Base-by-base conservation (phyloP, 2,888 invertebrate species). In the Drosophila algonquin region DNA sequence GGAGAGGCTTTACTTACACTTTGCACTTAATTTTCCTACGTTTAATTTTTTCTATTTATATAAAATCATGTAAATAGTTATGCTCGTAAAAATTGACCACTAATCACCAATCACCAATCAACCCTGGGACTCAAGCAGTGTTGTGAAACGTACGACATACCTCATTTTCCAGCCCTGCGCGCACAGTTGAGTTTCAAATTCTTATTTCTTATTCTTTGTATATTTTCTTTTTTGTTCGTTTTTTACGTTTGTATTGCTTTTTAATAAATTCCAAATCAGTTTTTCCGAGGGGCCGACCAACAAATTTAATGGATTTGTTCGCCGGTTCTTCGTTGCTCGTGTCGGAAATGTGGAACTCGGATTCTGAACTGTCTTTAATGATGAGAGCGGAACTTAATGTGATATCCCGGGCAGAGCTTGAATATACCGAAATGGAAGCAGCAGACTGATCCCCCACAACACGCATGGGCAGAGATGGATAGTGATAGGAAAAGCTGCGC, bases 31-130 rank as follows among this genome's bases (percentile, higher is more conserved):
- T 68, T 80, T 81, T 76, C 67, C 81, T 84, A 83, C 53, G 72
- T 75, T 70, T 67, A 74, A 71, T 76, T 84, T 76, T 75, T 80
- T 79, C 83, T 88, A 85, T 85, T 76, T 87, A 84, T 79, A 75
- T 77, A 86, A 85, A 89, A 85, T 80, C 77, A 75, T 77, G 79
- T 76, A 78, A 78, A 82, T 83, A 78, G 70, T 80, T 80, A 69
- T 80, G 75, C 76, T 50, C 63, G 83, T 78, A 80, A 82, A 83
- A 84, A 78, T 80, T 87, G 59, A 86, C 83, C 86, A 87, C 80
- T 77, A 76, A 80, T 88, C 86, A 79, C 76, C 86, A 76, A 78
- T 72, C 78, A 78, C 80, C 76, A 85, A 59, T 86, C 83, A 83
- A 72, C 78, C 80, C 88, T 72, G 73, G 81, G 68, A 69, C 55